A percentile compares a stretch with the other conserved stretches of the same genome.
Conservation (phyloP, 37 sponge, comb jelly and placozoan species). For the Beroe ovata region DNA sequence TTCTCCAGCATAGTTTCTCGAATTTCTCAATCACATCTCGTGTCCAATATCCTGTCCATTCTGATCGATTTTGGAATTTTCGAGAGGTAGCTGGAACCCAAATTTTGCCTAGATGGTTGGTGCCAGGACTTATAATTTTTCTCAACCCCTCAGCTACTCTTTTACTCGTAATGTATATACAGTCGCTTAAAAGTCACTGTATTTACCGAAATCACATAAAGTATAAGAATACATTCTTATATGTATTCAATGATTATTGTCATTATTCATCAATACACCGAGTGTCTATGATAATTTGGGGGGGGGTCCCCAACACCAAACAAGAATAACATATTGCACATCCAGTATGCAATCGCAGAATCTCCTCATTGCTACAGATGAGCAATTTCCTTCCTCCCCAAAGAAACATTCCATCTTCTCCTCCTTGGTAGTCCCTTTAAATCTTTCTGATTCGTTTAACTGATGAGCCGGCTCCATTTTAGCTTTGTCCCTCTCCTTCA, state of each 20-base stretch:
- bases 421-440: not conserved
- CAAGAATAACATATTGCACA: not conserved
- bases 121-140: not conserved
- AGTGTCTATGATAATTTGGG: too few relatives aligned
- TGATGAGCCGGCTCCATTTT: not conserved
- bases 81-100: not conserved
- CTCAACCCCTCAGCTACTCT: not conserved
- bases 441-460: not conserved
- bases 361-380: not conserved
- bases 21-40: too few relatives aligned
- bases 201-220: too few relatives aligned
- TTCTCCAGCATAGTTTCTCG: too few relatives aligned
- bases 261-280: not conserved
- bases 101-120: not conserved
- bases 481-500: not conserved
- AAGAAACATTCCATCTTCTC: slow-evolving; percentile 17
- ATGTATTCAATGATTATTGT: not conserved
- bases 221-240: not conserved
- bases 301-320: too few relatives aligned
- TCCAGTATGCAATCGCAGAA: not conserved
- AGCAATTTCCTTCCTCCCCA: slow-evolving; percentile 6
- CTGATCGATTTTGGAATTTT: not conserved
- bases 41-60: not conserved
- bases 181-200: too few relatives aligned
- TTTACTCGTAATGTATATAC: too few relatives aligned